Base-by-base conservation (phyloP, 2,113 vertebrate genomes). In the Tringa solitaria region DNA sequence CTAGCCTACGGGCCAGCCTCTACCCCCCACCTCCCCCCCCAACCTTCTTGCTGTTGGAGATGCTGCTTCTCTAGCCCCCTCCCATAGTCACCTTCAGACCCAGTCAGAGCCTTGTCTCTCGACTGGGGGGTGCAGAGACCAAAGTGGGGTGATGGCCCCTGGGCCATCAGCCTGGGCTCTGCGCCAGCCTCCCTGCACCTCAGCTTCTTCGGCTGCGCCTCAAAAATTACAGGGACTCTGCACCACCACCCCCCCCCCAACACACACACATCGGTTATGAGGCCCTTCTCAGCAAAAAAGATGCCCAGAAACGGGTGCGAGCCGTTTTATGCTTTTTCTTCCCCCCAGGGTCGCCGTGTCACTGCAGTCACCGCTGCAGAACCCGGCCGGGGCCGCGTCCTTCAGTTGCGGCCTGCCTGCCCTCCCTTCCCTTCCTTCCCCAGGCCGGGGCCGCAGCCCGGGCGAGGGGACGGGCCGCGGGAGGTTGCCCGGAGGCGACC, bases 281-380 rank as follows among this genome's bases (percentile, higher is more conserved):
- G 8, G 28, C 60, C 12, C 6, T 60, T 26, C 21, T 8, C 27
- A 2, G 37, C 27, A 4, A 10, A 4, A 14, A 43, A 5, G n/a
- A 23, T 19, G 19, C 28, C 27, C 41, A 12, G 48, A 30, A 30
- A 8, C 0, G 8, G 17, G 32, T 6, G 30, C 5, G 2, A 2
- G 56, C 4, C 5, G 6, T 9, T 43, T n/a, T 11, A 18, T 1
- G 3, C 14, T 28, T 50, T 32, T 32, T 6, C 10, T 46, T 30
- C 18, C n/a, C 50, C 19, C 2, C 0, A 4, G 15, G 15, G 12
- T 4, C 27, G 1, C 15, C 23, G 1, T 26, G 27, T 64, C 27
- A 21, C 9, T 4, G 9, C 1, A 9, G 24, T 3, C 33, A 30
- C 23, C 8, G 23, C 51, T 12, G 35, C 28, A 8, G 10, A 27